A percentile compares a stretch with the other conserved stretches of the same genome.
phyloP scores from a whole-genome alignment of 1,140 invertebrate species.

The Scaptomyza hsui region DNA sequence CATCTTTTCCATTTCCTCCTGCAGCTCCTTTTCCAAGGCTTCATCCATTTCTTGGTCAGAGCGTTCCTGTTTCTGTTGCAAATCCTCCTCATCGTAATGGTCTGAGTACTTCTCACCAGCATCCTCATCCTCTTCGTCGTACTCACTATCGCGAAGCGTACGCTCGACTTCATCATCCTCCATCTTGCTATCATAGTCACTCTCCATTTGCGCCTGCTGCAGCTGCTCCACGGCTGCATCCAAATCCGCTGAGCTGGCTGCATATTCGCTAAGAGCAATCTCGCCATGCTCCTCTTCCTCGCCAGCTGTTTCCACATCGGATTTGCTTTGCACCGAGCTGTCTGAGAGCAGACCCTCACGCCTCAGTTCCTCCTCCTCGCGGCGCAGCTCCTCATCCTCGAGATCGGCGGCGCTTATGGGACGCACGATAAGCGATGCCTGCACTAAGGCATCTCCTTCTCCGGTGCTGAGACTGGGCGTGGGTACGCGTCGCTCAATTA shows the following conservation, averaged over 20 bases:
- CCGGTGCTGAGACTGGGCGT: conserved; percentile 85
- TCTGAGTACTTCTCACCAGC: conserved; percentile 54
- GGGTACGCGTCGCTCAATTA: conserved; percentile 86
- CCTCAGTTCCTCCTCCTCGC: conserved; percentile 74
- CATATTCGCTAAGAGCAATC: conserved; percentile 66
- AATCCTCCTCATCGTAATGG: conserved; percentile 45
- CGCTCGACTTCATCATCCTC: conserved; percentile 75
- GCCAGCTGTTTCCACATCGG: conserved; percentile 76
- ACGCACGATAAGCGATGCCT: conserved; percentile 86
- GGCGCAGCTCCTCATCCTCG: conserved; percentile 65
- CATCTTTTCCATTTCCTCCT: conserved; percentile 66
- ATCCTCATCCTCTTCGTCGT: conserved; percentile 66
- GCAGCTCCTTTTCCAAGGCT: conserved; percentile 60
- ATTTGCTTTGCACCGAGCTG: conserved; percentile 84
- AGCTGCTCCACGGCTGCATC: conserved; percentile 69
- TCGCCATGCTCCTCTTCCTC: conserved; percentile 61
- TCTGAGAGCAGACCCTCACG: conserved; percentile 80
- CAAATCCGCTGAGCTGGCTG: conserved; percentile 66
- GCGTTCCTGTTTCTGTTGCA: conserved; percentile 36
- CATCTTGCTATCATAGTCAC: conserved; percentile 69
- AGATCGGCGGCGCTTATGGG: conserved; percentile 83
- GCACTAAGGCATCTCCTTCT: conserved; percentile 84
- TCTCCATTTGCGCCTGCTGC: conserved; percentile 63
- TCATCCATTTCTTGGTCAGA: conserved; percentile 68
- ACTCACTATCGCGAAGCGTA: conserved; percentile 66